Evolutionary conservation across 2,797 vertebrate genomes (phyloP), one percentile per base, ranked within the genome.

Genomic region (Meriones psammophilus): DNA sequence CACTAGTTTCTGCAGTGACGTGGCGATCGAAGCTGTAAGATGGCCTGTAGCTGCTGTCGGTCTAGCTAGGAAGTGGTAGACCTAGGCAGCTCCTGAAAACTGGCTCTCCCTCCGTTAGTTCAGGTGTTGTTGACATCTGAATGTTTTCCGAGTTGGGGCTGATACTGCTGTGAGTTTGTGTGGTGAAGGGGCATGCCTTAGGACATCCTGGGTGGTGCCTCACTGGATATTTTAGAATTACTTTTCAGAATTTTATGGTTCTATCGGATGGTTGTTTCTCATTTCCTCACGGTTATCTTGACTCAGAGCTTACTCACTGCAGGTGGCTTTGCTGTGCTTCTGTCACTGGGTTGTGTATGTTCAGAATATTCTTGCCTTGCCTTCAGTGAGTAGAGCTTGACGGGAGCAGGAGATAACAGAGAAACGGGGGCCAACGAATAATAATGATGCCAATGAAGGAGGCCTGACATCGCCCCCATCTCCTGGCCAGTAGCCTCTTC

Each of bases 361-460:
- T 66, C 28, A 58, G 39, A 58, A 8, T 50, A 18, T 18, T 66
- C 24, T 78, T 54, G 54, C 33, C 64, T 1, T 73, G 54, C 88
- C 91, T 50, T 85, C 62, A 66, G 62, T 71, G 66, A 91, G 85
- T 42, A 84, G 78, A 90, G 69, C 94, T 94, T 77, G 91, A 85
- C 30, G 30, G 66, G 54, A 6, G 36, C 4, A 62, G 66, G 64
- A 60, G 85, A 81, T 85, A 66, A 8, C 81, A 94, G 77, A 81
- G 80, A n/a, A 71, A 7, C 12, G 28, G 22, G 39, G 42, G 42
- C 42, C 30, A 50, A 36, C 81, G 20, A 42, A 76, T 39, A 30
- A 39, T 30, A 36, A 33, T 12, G n/a, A 33, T 42, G 33, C 28
- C 17, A 42, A 50, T 28, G 79, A 60, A 26, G 58, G 20, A 33